phyloP scores from a whole-genome alignment of 2,888 invertebrate species.

The Elegia similella region DNA sequence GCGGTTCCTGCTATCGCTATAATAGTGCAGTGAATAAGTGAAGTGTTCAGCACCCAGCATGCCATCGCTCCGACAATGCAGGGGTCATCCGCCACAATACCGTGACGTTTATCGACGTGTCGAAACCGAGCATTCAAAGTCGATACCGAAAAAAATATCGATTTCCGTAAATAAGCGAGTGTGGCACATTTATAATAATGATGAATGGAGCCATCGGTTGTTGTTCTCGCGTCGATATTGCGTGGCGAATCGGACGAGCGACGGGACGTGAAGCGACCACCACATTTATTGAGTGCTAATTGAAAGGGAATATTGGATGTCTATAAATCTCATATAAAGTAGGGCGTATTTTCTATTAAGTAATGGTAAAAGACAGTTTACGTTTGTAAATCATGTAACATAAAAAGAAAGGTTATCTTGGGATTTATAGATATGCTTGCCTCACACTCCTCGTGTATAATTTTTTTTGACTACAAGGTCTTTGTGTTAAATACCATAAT shows the following conservation, averaged over 20 bases:
- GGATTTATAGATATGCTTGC: neutral
- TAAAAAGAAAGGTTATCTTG: slow-evolving; percentile 17
- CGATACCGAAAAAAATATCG: slow-evolving; percentile 80
- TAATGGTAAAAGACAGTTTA: slow-evolving; percentile 28
- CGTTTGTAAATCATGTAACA: slow-evolving; percentile 52
- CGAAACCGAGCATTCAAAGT: slow-evolving; percentile 71
- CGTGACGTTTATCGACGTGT: slow-evolving; percentile 75
- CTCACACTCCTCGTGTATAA: neutral
- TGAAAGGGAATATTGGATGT: slow-evolving; percentile 73
- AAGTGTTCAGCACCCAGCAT: slow-evolving; percentile 46
- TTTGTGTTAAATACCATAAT: neutral
- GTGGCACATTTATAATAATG: slow-evolving; percentile 81
- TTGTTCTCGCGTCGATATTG: slow-evolving; percentile 67
- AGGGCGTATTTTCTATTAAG: slow-evolving; percentile 51
- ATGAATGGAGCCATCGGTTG: slow-evolving; percentile 75
- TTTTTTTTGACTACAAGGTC: neutral
- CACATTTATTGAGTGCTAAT: slow-evolving; percentile 70
- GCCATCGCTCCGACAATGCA: slow-evolving; percentile 53
- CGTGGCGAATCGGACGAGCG: slow-evolving; percentile 73
- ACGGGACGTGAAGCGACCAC: slow-evolving; percentile 53
- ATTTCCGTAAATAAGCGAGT: slow-evolving; percentile 82
- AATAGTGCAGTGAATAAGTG: slow-evolving; percentile 40
- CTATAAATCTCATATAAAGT: slow-evolving; percentile 72
- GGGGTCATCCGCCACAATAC: slow-evolving; percentile 75
- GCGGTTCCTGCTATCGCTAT: slow-evolving; percentile 49